Evolutionary conservation across 2,888 invertebrate genomes (phyloP), one percentile per base, ranked within the genome.

Genomic region (Trichogramma evanescens): DNA sequence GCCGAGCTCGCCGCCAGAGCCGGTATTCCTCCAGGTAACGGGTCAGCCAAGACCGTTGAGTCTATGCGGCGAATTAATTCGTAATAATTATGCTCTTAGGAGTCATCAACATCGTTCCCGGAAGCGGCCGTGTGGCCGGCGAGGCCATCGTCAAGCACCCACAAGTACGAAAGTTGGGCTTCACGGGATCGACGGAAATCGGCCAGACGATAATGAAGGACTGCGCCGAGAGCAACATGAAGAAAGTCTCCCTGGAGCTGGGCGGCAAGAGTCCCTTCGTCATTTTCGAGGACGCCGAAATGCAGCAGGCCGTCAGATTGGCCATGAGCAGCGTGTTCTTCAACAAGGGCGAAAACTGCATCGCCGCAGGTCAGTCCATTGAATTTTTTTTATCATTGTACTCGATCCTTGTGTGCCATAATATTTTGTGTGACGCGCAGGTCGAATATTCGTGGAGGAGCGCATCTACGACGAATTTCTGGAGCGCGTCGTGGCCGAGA

Each of bases 331-430:
- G 93, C 58, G 96, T 97, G 3, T 98, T 96, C 81, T 97, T 97
- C 83, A 98, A 98, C 80, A 97, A 97, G 76, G 97, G 97, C 57
- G 97, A 98, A 80, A 97, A 97, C 78, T 98, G 97, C 78, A 97
- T 97, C 67, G 95, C 97, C 0, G 97, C 96, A 4, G 96, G 76
- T 76, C 67, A 13, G 56, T 54, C 26, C 41, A 26, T 57, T 38
- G 50, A 3, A 7, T 58, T 44, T 54, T 49, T 10, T 45, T 9
- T 26, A 4, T 7, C 10, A 9, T 7, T 54, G 44, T 53, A 10
- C 2, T 10, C 9, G 13, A 50, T n/a, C 7, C 7, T 50, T 10
- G 39, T 9, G 8, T 3, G 45, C n/a, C 2, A 26, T 26, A 2
- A 26, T 26, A 26, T 26, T 26, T 48, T 58, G 9, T 40, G 62